Evolutionary conservation across 2,888 invertebrate genomes (phyloP), one percentile per base, ranked within the genome.

Genomic region (Sphecodes monilicornis): DNA sequence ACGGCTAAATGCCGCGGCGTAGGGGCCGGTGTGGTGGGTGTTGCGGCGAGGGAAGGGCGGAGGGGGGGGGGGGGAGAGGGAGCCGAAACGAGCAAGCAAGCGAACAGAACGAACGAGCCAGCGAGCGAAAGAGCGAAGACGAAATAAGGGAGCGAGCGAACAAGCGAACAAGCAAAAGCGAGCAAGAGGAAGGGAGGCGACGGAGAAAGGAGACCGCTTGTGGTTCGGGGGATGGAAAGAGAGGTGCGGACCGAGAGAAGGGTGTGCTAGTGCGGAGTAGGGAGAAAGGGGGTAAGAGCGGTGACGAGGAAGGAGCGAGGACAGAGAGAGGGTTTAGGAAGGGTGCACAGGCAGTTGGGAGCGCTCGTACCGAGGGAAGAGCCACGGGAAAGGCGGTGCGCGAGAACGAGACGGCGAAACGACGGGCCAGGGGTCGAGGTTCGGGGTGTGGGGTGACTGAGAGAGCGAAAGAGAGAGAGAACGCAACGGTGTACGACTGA

Each of bases 1-100:
- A 89, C 90, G 91, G 90, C 90, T 93, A 92, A 93, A 93, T 91
- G 92, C 88, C 90, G 89, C 86, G 90, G 84, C 39, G 76, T 89
- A 90, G 89, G 91, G 90, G 79, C 80, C 78, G 64, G 69, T 43
- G 80, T 18, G 16, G 26, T 16, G 57, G 57, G 54, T n/a, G 10
- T 10, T 1, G 50, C 50, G 50, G 46, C n/a, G n/a, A n/a, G n/a
- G n/a, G n/a, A n/a, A n/a, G 46, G 22, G 6, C 6, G 8, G 22
- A 2, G 8, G 3, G 3, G 57, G 11, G 22, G 29, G 5, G 8
- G 16, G 32, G 16, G 46, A 16, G 16, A 16, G 46, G 1, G 46
- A 46, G 46, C 16, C 29, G 29, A 32, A 16, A 32, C 29, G 60
- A 60, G 29, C 18, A 32, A 54, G 54, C 82, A 82, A 87, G 83